phyloP scores from a whole-genome alignment of 64 coral and sea anemone species.

The Acropora tenuis region DNA sequence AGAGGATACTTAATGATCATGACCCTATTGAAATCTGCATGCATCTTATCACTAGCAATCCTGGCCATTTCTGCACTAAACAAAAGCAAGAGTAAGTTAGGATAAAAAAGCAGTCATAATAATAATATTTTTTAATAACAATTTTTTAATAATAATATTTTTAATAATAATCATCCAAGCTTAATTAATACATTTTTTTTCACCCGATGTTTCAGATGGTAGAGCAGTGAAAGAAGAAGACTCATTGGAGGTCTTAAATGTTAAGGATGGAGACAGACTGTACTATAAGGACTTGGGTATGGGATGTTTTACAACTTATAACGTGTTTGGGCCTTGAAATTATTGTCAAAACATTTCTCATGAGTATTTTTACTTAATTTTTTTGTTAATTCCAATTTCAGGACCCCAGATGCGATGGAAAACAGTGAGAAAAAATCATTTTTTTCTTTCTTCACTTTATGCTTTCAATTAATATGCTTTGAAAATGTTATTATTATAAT shows the following conservation, averaged over 20 bases:
- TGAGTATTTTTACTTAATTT: no score
- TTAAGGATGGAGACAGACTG: conserved; percentile 68
- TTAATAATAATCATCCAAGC: no score
- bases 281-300: conserved; percentile 92
- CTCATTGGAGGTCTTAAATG: conserved; percentile 63
- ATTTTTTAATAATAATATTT: no score
- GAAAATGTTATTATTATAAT: neutral
- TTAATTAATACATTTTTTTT: neutral
- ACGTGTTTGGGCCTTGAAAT: neutral
- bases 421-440: conserved; percentile 61
- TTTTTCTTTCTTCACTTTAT: neutral
- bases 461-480: neutral
- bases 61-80: no score
- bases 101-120: no score
- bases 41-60: no score
- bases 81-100: no score
- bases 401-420: conserved; percentile 93
- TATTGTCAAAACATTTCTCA: no score
- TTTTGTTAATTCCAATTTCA: conserved; percentile 29
- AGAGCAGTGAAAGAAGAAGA: conserved; percentile 87
- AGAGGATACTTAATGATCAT: no score
- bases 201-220: conserved; percentile 58
- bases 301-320: neutral
- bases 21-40: no score
- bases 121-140: no score